Percentiles rank a stretch among this genome's conserved stretches.
Evolutionary conservation across 2,888 invertebrate genomes (phyloP).

Genomic region (Lasioglossum oenotherae): DNA sequence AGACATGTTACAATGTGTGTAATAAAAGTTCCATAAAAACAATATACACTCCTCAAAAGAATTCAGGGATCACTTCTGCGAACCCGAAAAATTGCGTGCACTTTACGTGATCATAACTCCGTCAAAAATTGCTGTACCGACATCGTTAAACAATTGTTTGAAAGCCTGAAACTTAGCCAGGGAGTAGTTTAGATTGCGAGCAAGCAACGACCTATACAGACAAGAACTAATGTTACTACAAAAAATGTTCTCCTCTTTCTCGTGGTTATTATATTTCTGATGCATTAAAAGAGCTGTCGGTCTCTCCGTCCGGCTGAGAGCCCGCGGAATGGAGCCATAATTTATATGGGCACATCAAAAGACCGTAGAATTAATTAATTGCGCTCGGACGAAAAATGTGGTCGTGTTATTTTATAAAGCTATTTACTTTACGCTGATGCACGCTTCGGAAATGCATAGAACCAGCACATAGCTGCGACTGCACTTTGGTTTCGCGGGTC

Average conservation of each 20-base stretch:
- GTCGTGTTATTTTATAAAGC: conserved; percentile 35
- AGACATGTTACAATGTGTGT: too few relatives aligned
- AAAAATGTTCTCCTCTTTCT: neutral
- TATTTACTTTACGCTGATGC: conserved; percentile 34
- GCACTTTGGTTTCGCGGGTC: neutral
- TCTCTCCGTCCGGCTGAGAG: conserved; percentile 38
- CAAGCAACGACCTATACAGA: conserved; percentile 31
- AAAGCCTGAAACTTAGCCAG: too few relatives aligned
- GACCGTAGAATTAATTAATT: conserved; percentile 59
- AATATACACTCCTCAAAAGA: neutral
- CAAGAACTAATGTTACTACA: conserved; percentile 39
- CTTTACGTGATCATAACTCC: too few relatives aligned
- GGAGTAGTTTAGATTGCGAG: conserved; percentile 16
- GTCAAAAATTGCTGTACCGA: too few relatives aligned
- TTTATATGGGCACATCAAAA: conserved; percentile 65
- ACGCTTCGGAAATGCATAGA: conserved; percentile 16
- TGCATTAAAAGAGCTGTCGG: conserved; percentile 53
- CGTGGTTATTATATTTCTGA: conserved; percentile 29
- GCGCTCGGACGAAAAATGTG: conserved; percentile 27
- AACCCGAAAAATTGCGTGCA: too few relatives aligned
- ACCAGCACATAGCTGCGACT: conserved; percentile 10
- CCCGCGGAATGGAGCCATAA: conserved; percentile 44
- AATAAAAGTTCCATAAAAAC: neutral
- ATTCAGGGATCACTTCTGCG: too few relatives aligned
- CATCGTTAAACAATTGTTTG: too few relatives aligned